phyloP scores from a whole-genome alignment of 2,113 vertebrate species.

The Pomatostomus ruficeps region DNA sequence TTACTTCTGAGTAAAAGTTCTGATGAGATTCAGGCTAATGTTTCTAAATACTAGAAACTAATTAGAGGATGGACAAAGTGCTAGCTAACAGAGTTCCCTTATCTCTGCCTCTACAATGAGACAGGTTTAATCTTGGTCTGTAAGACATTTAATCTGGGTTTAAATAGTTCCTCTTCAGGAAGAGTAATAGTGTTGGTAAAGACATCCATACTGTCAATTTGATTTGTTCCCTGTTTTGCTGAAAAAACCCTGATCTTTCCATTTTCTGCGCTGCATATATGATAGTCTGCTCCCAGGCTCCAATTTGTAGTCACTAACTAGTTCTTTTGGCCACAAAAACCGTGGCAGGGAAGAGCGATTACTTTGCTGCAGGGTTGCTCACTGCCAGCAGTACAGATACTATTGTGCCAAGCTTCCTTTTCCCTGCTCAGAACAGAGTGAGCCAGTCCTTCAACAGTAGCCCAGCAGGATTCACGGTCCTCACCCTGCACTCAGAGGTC shows the following conservation, averaged over 20 bases:
- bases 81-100: not conserved
- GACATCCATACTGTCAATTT: not conserved
- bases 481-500: not conserved
- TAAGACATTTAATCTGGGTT: not conserved
- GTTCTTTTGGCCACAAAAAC: not conserved
- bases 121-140: not conserved
- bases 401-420: not conserved
- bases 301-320: not conserved
- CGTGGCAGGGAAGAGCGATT: not conserved
- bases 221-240: not conserved
- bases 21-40: not conserved
- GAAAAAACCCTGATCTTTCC: not conserved
- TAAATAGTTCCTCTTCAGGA: not conserved
- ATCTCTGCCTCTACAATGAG: not conserved
- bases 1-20: not conserved
- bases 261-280: not conserved
- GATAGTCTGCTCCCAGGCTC: not conserved
- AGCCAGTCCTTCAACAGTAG: not conserved
- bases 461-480: not conserved
- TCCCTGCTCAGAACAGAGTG: not conserved
- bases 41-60: not conserved
- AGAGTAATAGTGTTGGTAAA: not conserved
- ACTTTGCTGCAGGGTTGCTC: not conserved
- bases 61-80: not conserved
- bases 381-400: not conserved